These are phyloP conservation scores for Tanytarsus gracilentus DNA, from an alignment of 2,888 invertebrate genomes.

Conservation along the genomic window DNA sequence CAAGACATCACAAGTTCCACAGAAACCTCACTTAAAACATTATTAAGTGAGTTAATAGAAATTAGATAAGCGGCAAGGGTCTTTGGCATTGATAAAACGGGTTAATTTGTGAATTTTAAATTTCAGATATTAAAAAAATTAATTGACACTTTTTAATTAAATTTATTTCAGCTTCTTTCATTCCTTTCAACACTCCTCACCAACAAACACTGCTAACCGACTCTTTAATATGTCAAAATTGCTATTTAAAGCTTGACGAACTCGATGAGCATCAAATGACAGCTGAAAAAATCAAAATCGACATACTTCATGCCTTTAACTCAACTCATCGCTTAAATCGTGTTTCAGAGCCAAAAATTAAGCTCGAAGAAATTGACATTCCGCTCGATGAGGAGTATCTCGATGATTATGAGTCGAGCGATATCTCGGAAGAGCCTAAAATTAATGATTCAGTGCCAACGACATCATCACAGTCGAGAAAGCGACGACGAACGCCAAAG, in stretches of 20 bases:
- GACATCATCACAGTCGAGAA: too few relatives aligned
- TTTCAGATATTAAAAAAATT: too few relatives aligned
- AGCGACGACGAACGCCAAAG: too few relatives aligned
- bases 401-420: background rate
- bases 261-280: constrained; percentile 2
- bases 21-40: too few relatives aligned
- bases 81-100: background rate
- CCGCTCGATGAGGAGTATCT: background rate
- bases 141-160: too few relatives aligned
- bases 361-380: background rate
- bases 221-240: background rate
- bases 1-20: background rate
- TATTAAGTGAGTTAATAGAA: too few relatives aligned
- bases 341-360: background rate
- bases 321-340: background rate
- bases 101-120: too few relatives aligned
- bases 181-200: too few relatives aligned
- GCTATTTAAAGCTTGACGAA: background rate
- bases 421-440: too few relatives aligned
- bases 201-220: background rate
- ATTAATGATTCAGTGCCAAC: background rate
- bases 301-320: background rate
- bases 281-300: background rate
- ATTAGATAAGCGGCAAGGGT: background rate
- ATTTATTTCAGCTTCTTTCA: background rate